Conservation (phyloP, 2,797 vertebrate species). For the Dryobates pubescens region DNA sequence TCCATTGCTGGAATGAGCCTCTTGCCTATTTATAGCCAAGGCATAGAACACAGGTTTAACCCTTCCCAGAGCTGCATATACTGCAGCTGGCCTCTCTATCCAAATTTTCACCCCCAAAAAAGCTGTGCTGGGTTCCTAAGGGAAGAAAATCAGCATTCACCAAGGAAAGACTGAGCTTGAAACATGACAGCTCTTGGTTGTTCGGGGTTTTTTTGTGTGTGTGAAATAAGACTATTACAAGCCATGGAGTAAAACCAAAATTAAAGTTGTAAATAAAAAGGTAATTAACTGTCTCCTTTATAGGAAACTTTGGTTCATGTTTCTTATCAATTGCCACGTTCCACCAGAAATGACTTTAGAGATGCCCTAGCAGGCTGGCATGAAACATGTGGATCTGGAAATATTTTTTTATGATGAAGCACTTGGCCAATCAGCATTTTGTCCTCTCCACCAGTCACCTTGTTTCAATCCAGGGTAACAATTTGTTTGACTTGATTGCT, state of each 20-base stretch:
- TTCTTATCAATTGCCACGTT: slow-evolving; percentile 64
- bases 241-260: slow-evolving; percentile 40
- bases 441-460: slow-evolving; percentile 33
- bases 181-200: not conserved
- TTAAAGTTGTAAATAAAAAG: slow-evolving; percentile 72
- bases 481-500: slow-evolving; percentile 72
- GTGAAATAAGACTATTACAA: slow-evolving; percentile 53
- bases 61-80: not conserved
- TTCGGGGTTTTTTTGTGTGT: not conserved
- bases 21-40: not conserved
- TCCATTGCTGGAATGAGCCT: not conserved
- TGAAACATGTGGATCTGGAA: slow-evolving; percentile 46
- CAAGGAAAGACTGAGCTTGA: not conserved
- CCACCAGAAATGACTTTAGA: slow-evolving; percentile 63
- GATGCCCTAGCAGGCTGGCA: slow-evolving; percentile 53
- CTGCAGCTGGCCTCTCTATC: not conserved
- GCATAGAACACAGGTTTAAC: not conserved
- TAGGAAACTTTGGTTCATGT: slow-evolving; percentile 41
- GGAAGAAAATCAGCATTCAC: not conserved
- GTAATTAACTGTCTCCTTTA: slow-evolving; percentile 72
- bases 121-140: not conserved
- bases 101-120: not conserved
- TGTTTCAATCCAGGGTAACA: slow-evolving; percentile 63
- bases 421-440: slow-evolving; percentile 51
- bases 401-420: slow-evolving; percentile 45